Percentiles rank a stretch among this genome's conserved stretches.
Evolutionary conservation across 2,888 invertebrate species (phyloP).

Genomic region (Lithophane ornitopus): DNA sequence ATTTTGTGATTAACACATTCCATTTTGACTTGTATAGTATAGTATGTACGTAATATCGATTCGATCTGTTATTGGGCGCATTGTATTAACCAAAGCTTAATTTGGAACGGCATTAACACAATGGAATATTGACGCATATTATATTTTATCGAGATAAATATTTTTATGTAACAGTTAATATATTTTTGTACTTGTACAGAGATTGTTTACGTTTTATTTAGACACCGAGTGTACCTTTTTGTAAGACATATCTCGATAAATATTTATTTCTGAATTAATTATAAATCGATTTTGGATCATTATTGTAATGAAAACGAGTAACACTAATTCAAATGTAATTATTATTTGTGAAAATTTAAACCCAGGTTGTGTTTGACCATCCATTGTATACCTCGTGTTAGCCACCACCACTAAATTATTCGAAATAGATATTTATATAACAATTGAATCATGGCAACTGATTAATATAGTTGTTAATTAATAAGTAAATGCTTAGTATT

Average conservation of each 20-base stretch:
- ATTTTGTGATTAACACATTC: constrained; percentile 85
- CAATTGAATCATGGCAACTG: constrained; percentile 57
- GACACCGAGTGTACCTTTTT: constrained; percentile 75
- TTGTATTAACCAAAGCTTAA: constrained; percentile 70
- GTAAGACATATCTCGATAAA: constrained; percentile 72
- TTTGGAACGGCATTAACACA: constrained; percentile 72
- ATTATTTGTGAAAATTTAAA: constrained; percentile 67
- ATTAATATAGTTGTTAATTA: constrained; percentile 64
- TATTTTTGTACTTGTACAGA: constrained; percentile 88
- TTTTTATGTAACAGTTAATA: constrained; percentile 81
- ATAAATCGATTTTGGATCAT: constrained; percentile 48
- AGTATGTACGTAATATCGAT: constrained; percentile 46
- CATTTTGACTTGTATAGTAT: constrained; percentile 69
- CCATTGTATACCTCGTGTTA: constrained; percentile 69
- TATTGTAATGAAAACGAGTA: constrained; percentile 49
- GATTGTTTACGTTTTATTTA: constrained; percentile 78
- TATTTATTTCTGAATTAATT: constrained; percentile 61
- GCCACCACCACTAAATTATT: constrained; percentile 62
- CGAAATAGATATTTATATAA: constrained; percentile 56
- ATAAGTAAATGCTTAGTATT: constrained; percentile 70
- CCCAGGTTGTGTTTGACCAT: constrained; percentile 80
- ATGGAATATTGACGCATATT: constrained; percentile 69
- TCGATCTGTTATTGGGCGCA: constrained; percentile 45
- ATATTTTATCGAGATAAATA: constrained; percentile 79
- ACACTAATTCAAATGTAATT: constrained; percentile 44